A percentile compares a stretch with the other conserved stretches of the same genome.
Evolutionary conservation across 1,140 invertebrate genomes (phyloP).

Genomic region (Asobara japonica): DNA sequence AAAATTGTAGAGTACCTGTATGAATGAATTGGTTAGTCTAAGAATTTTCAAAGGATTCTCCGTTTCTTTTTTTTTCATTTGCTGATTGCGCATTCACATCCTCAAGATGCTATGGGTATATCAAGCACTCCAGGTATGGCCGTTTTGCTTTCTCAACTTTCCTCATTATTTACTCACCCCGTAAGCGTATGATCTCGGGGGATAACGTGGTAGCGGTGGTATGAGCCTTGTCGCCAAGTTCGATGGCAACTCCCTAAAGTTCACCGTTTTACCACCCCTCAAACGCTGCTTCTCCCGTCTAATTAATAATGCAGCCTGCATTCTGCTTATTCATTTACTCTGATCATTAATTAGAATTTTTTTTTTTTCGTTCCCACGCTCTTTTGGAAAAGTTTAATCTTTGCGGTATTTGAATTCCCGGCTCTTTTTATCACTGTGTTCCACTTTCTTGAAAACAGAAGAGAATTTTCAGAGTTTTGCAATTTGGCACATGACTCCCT

Average conservation of each 20-base stretch:
- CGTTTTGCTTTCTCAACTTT: not conserved
- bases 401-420: constrained; percentile 3
- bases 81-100: too few relatives aligned
- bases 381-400: constrained; percentile 9
- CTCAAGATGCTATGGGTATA: too few relatives aligned
- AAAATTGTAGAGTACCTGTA: too few relatives aligned
- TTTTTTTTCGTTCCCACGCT: constrained; percentile 13
- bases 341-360: constrained; percentile 46
- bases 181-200: constrained; percentile 79
- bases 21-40: too few relatives aligned
- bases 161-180: constrained; percentile 57
- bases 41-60: too few relatives aligned
- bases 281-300: constrained; percentile 85
- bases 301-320: constrained; percentile 90
- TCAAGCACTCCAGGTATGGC: not conserved
- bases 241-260: constrained; percentile 81
- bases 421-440: not conserved
- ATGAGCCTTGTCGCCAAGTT: constrained; percentile 86
- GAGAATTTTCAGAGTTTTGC: constrained; percentile 3
- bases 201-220: constrained; percentile 84
- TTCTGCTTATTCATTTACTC: constrained; percentile 70
- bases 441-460: constrained; percentile 15
- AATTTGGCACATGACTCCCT: not conserved
- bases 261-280: constrained; percentile 78
- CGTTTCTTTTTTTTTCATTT: too few relatives aligned